phyloP scores from a whole-genome alignment of 2,888 invertebrate genomes.

The Drosophila rubida region DNA sequence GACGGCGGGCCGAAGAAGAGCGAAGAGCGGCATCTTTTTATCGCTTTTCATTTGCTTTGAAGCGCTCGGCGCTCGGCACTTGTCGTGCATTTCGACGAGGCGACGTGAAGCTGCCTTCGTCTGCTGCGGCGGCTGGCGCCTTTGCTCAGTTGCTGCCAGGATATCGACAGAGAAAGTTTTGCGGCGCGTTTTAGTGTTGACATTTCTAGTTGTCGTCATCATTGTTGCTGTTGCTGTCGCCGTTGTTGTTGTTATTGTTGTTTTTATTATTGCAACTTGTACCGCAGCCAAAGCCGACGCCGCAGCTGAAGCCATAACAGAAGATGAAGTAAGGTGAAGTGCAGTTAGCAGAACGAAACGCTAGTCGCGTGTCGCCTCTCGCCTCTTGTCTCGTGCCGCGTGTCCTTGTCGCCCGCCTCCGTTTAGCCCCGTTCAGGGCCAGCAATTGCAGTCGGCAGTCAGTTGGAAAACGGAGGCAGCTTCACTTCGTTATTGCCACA shows the following conservation, averaged over 20 bases:
- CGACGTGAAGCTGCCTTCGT: slow-evolving; percentile 64
- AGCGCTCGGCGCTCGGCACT: slow-evolving; percentile 30
- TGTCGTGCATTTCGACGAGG: slow-evolving; percentile 33
- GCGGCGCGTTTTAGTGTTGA: slow-evolving; percentile 37
- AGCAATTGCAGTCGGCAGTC: slow-evolving; percentile 13
- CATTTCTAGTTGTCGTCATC: slow-evolving; percentile 40
- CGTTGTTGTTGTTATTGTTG: slow-evolving; percentile 31
- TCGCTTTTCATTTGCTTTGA: slow-evolving; percentile 46
- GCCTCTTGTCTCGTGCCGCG: slow-evolving; percentile 11
- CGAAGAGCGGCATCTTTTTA: slow-evolving; percentile 34
- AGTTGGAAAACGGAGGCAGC: neutral
- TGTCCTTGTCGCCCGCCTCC: slow-evolving; percentile 49
- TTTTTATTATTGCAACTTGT: slow-evolving; percentile 14
- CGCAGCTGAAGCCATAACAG: slow-evolving; percentile 31
- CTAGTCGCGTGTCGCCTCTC: neutral
- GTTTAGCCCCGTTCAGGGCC: slow-evolving; percentile 61
- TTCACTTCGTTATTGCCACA: slow-evolving; percentile 7
- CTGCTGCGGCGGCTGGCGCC: slow-evolving; percentile 18
- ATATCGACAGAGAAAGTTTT: slow-evolving; percentile 72
- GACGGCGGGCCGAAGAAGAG: neutral
- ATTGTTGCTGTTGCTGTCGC: slow-evolving; percentile 17
- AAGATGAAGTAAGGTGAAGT: slow-evolving; percentile 38
- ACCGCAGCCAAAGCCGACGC: slow-evolving; percentile 14
- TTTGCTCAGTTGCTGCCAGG: slow-evolving; percentile 82
- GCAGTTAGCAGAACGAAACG: slow-evolving; percentile 42